Base-by-base conservation (phyloP, 2,113 vertebrate genomes). In the Recurvirostra avosetta region DNA sequence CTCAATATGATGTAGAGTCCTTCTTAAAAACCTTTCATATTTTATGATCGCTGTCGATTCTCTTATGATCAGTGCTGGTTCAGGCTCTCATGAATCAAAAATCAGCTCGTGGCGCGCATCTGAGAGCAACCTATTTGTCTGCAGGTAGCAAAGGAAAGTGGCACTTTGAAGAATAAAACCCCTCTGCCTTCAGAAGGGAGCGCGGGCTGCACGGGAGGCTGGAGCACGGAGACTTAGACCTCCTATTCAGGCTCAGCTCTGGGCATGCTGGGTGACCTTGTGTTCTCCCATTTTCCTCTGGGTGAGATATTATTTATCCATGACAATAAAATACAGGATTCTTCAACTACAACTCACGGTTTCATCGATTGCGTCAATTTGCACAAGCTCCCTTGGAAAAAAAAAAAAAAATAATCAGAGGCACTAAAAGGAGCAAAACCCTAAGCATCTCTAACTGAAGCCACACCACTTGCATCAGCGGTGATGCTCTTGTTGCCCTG, bases 51-150 rank as follows among this genome's bases (percentile, higher is more conserved):
- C 75, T 86, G 96, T 52, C 56, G 15, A 95, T 94, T 96, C 82
- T 94, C 72, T 77, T 86, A 88, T 89, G 92, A 96, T 94, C 92
- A 56, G 85, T 65, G 68, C 93, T 90, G 95, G 91, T 83, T 93
- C 85, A 90, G 83, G 43, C 90, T 83, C 84, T 92, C 94, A 95
- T 92, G 94, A 96, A 96, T 97, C 97, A 96, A 93, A 96, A 95
- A 93, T 90, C 93, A 73, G 86, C 83, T 88, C 15, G 0, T 87
- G 88, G 77, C 73, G 34, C 0, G 50, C 87, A 63, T 96, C 92
- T 87, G 34, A 73, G 50, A 96, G 86, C 87, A 92, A 95, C 77
- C 84, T 96, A 90, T 95, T 95, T 94, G 84, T 92, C 96, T 95
- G 89, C 94, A 95, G 95, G 84, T 94, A 82, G 96, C 86, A 96